These are phyloP conservation scores for Atlantisia rogersi DNA, from an alignment of 2,113 vertebrate species.

Conservation along the genomic window DNA sequence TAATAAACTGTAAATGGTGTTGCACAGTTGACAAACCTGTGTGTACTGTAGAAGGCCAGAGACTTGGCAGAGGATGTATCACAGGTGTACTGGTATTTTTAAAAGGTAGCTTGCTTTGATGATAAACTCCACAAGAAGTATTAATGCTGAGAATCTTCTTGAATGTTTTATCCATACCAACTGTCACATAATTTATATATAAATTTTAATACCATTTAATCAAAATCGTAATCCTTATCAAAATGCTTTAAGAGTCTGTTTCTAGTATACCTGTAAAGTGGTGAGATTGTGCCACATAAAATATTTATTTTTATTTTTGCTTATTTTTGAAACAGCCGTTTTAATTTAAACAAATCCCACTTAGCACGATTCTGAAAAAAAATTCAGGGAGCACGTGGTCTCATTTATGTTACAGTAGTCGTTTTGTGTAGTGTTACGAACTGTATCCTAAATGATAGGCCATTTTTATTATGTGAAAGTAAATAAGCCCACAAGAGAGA, in stretches of 20 bases:
- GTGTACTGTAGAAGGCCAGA: slow-evolving; percentile 79
- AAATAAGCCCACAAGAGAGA: slow-evolving; percentile 57
- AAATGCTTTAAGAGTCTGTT: slow-evolving; percentile 76
- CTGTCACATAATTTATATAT: slow-evolving; percentile 71
- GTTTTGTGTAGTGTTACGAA: slow-evolving; percentile 63
- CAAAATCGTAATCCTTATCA: slow-evolving; percentile 65
- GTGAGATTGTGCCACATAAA: slow-evolving; percentile 67
- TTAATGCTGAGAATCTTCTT: slow-evolving; percentile 56
- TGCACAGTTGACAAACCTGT: slow-evolving; percentile 82
- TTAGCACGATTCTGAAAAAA: slow-evolving; percentile 49
- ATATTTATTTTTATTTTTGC: slow-evolving; percentile 74
- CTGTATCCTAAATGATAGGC: slow-evolving; percentile 69
- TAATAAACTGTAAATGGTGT: slow-evolving; percentile 78
- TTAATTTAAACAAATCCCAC: slow-evolving; percentile 69
- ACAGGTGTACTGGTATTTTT: slow-evolving; percentile 68
- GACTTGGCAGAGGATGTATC: slow-evolving; percentile 77
- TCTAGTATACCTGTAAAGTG: slow-evolving; percentile 72
- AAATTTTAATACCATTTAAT: slow-evolving; percentile 74
- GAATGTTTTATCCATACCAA: slow-evolving; percentile 60
- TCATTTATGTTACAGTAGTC: slow-evolving; percentile 70
- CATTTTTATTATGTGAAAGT: slow-evolving; percentile 66
- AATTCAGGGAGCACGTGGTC: slow-evolving; percentile 74
- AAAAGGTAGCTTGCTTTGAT: slow-evolving; percentile 62
- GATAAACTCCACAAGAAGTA: slow-evolving; percentile 64
- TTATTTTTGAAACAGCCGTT: slow-evolving; percentile 66